Evolutionary conservation across 1,140 invertebrate species (phyloP).

Genomic region (Leptopilina clavipes): DNA sequence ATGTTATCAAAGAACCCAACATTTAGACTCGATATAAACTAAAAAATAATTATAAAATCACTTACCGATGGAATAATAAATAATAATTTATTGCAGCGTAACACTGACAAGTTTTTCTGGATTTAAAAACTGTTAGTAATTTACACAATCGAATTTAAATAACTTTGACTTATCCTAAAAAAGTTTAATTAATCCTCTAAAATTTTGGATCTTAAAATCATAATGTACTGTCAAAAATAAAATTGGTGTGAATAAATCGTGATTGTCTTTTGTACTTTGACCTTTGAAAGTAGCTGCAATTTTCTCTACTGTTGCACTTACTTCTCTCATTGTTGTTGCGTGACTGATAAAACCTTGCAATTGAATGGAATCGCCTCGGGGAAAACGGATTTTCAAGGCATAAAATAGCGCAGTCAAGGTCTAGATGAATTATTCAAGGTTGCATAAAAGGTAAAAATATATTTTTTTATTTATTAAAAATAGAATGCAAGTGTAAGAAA

Average conservation of each 20-base stretch:
- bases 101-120: too few relatives aligned
- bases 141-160: too few relatives aligned
- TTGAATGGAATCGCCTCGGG: not conserved
- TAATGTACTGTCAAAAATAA: not conserved
- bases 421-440: not conserved
- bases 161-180: too few relatives aligned
- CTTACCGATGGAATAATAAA: too few relatives aligned
- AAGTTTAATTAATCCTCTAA: too few relatives aligned
- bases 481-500: too few relatives aligned
- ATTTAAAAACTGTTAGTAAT: too few relatives aligned
- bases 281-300: not conserved
- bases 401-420: not conserved
- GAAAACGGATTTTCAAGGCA: not conserved
- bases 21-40: too few relatives aligned
- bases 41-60: too few relatives aligned
- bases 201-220: not conserved
- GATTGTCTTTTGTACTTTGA: not conserved
- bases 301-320: not conserved
- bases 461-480: too few relatives aligned
- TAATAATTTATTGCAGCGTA: too few relatives aligned
- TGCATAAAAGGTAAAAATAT: not conserved
- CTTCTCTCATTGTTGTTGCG: not conserved
- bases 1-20: too few relatives aligned
- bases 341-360: not conserved
- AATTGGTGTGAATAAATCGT: not conserved